phyloP scores from a whole-genome alignment of 2,888 invertebrate genomes.

The Venusia cambrica region DNA sequence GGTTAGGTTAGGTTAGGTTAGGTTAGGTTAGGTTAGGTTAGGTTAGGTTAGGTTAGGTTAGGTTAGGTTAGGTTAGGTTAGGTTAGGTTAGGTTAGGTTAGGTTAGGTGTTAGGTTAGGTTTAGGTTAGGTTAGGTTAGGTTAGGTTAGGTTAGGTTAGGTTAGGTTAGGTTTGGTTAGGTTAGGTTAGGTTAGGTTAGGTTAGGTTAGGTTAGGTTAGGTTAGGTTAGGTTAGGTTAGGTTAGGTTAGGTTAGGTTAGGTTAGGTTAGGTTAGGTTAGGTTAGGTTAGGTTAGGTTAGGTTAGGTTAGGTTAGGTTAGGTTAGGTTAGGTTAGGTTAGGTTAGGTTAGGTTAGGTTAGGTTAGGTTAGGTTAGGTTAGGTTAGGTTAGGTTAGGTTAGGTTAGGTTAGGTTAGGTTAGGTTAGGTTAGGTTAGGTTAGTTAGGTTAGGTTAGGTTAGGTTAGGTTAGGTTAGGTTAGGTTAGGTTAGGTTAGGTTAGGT shows the following conservation, averaged over 20 bases:
- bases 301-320: conserved; percentile 29
- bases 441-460: conserved; percentile 32
- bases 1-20: conserved; percentile 18
- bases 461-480: conserved; percentile 32
- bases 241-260: conserved; percentile 32
- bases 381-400: conserved; percentile 30
- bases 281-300: conserved; percentile 31
- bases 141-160: conserved; percentile 19
- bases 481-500: conserved; percentile 34
- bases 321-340: conserved; percentile 30
- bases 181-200: conserved; percentile 30
- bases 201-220: conserved; percentile 29
- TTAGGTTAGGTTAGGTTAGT: conserved; percentile 29
- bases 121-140: conserved; percentile 20
- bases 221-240: conserved; percentile 30
- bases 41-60: conserved; percentile 18
- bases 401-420: conserved; percentile 29
- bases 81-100: conserved; percentile 21
- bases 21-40: conserved; percentile 18
- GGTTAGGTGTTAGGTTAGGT: conserved; percentile 20
- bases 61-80: conserved; percentile 20
- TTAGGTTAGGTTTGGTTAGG: no score
- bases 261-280: conserved; percentile 32
- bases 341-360: conserved; percentile 25
- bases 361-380: conserved; percentile 29